Conservation (phyloP, 2,888 invertebrate genomes). For the Apamea sordens region DNA sequence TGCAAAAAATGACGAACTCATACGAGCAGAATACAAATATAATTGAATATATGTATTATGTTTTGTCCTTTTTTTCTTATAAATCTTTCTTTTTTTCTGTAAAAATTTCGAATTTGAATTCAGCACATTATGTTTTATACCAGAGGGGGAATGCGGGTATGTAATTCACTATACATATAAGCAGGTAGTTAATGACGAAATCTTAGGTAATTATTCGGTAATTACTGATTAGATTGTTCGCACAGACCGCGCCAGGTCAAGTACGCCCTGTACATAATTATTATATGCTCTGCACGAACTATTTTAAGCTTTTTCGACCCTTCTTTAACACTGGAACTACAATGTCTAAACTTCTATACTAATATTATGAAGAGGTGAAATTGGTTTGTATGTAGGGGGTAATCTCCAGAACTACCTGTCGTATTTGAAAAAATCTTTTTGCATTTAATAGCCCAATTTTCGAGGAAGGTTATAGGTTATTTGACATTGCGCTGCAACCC, state of each 20-base stretch:
- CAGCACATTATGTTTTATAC: slow-evolving; percentile 31
- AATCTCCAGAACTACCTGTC: no score
- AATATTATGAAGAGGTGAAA: no score
- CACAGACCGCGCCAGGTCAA: background rate
- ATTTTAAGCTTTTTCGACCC: background rate
- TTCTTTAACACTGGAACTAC: no score
- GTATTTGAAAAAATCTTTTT: no score
- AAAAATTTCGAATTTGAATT: no score
- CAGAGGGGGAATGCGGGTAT: background rate
- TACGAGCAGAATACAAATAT: slow-evolving; percentile 61
- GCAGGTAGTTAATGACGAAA: slow-evolving; percentile 3
- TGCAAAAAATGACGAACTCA: slow-evolving; percentile 59
- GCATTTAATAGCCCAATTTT: no score
- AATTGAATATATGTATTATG: slow-evolving; percentile 50
- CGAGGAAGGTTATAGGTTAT: no score
- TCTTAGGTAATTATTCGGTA: slow-evolving; percentile 10
- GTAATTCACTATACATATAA: slow-evolving; percentile 19
- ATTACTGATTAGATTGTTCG: slow-evolving; percentile 7
- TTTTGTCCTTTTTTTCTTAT: slow-evolving; percentile 34
- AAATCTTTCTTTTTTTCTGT: no score
- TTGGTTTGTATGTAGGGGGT: no score
- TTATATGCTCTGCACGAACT: background rate
- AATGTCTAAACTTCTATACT: no score
- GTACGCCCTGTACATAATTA: background rate
- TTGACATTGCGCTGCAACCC: no score